Evolutionary conservation across 2,797 vertebrate species (phyloP), one percentile per base, ranked within the genome.

Genomic region (Lerista edwardsae): DNA sequence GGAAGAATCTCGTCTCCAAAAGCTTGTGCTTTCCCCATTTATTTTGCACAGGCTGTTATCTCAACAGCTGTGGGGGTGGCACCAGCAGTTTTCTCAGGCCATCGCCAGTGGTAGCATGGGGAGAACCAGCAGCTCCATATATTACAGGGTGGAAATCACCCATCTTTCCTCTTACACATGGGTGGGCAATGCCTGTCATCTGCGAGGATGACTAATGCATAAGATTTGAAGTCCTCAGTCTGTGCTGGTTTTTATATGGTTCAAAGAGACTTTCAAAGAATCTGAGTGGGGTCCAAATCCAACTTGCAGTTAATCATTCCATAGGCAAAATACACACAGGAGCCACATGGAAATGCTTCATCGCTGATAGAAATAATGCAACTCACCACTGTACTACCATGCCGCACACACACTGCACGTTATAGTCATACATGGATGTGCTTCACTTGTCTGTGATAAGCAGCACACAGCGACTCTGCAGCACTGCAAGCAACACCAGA

Each of bases 171-270:
- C 31, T 77, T 83, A n/a, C 41, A 44, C 11, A 17, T n/a, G 41
- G 4, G 31, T 57, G 69, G 36, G 15, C 55, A 29, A 44, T 27
- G 19, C 61, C 10, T 10, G 41, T 78, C 29, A 41, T 6, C 6
- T 9, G 55, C 9, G 29, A 59, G 36, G 36, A 27, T 29, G 3
- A 80, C 77, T 67, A 72, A 72, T 75, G 31, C 21, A 83, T 34
- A 17, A 87, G 19, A 6, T 75, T 77, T 27, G 51, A 62, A 62
- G 31, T 27, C 34, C 80, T 87, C 57, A 71, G 31, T 64, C 71
- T 75, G 64, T 62, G 6, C 11, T 79, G 51, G 4, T 47, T 75
- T 79, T n/a, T 62, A 75, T 71, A 14, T 25, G 69, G 39, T 47
- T 51, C 21, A 79, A 51, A 51, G 12, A 55, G 12, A 41, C 41